Evolutionary conservation across 1,140 invertebrate species (phyloP).

Genomic region (Periplaneta americana): DNA sequence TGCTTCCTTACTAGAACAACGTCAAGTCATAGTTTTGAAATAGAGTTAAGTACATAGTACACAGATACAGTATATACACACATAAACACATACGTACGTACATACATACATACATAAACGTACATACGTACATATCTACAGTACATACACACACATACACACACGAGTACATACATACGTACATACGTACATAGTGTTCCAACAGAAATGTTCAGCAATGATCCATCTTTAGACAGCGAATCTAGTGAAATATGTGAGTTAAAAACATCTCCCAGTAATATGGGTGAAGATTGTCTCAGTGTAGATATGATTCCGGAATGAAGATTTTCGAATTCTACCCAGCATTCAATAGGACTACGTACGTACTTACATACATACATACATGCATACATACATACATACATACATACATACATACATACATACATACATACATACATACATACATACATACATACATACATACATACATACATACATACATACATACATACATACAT

Average conservation of each 20-base stretch:
- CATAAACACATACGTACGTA: too few relatives aligned
- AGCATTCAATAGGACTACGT: conserved; percentile 19
- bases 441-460: conserved; percentile 5
- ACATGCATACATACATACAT: conserved; percentile 17
- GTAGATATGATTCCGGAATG: conserved; percentile 47
- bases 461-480: neutral
- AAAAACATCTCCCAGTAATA: conserved; percentile 68
- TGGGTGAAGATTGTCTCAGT: conserved; percentile 60
- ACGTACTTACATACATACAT: conserved; percentile 23
- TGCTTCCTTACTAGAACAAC: too few relatives aligned
- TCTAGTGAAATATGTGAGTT: conserved; percentile 70
- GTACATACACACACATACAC: conserved; percentile 21
- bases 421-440: conserved; percentile 18
- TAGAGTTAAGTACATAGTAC: too few relatives aligned
- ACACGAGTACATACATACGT: conserved; percentile 11
- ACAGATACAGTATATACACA: too few relatives aligned
- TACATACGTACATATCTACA: too few relatives aligned
- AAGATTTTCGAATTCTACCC: conserved; percentile 15
- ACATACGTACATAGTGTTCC: conserved; percentile 48
- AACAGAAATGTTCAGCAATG: conserved; percentile 90
- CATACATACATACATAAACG: too few relatives aligned
- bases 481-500: too few relatives aligned
- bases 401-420: conserved; percentile 14
- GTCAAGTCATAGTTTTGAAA: too few relatives aligned
- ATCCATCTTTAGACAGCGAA: conserved; percentile 77